Evolutionary conservation across 1,140 invertebrate genomes (phyloP), one percentile per base, ranked within the genome.

Genomic region (Tribolium castaneum): DNA sequence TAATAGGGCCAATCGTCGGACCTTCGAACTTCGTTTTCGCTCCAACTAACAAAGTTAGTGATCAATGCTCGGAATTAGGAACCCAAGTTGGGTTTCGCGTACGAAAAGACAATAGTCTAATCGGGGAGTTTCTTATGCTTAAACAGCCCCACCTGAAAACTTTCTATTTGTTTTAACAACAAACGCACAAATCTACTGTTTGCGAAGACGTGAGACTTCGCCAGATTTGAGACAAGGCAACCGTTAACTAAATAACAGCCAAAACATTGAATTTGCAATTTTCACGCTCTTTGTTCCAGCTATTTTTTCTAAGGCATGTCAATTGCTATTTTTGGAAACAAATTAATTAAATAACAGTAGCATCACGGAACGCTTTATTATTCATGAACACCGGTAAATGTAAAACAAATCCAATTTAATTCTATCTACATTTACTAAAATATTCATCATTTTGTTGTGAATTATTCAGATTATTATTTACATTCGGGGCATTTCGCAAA

Each of bases 81-180:
- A 45, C 39, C 7, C 2, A n/a, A 45, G 39, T n/a, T 45, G 2
- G n/a, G 9, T 45, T 45, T n/a, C n/a, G 39, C 9, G 9, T 45
- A 10, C n/a, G n/a, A 45, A 9, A 45, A 45, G 39, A 45, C 39
- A 45, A 45, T 45, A n/a, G 12, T 12, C 14, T 56, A 56, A 56
- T 56, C 52, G 16, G 12, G 52, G 16, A 56, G 16, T 56, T 56
- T 9, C 7, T 16, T 9, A 16, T 12, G 12, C 52, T 30, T 30
- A 30, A 14, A 9, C 14, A 9, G 52, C 19, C 19, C 14, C 14
- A 56, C 52, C 52, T 56, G 52, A 56, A 50, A 56, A 56, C 52
- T 56, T 56, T 56, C 12, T 56, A 19, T 56, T 56, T 56, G 52
- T 56, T 56, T 56, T 56, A 56, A 14, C 52, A 56, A 56, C 52